phyloP scores from a whole-genome alignment of 2,888 invertebrate species.

The Antheraea assamensis region DNA sequence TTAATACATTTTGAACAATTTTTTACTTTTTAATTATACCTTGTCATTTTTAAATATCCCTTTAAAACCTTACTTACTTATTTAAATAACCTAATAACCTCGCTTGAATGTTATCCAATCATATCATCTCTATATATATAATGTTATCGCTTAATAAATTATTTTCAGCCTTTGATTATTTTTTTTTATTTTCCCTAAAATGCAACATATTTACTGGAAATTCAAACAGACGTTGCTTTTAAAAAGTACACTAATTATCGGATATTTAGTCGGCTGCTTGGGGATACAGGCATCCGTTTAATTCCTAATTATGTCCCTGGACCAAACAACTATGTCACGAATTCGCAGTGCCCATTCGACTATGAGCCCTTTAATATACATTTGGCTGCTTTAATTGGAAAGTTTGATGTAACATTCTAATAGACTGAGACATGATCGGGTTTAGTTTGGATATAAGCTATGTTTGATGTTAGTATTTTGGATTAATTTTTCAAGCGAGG shows the following conservation, averaged over 20 bases:
- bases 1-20: too few relatives aligned
- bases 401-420: constrained; percentile 24
- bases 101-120: too few relatives aligned
- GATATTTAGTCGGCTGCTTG: background rate
- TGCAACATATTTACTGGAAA: too few relatives aligned
- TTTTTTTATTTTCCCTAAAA: too few relatives aligned
- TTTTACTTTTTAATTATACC: too few relatives aligned
- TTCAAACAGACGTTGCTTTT: background rate
- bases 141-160: too few relatives aligned
- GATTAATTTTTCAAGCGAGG: background rate
- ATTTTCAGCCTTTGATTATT: too few relatives aligned
- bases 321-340: constrained; percentile 22
- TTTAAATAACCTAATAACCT: too few relatives aligned
- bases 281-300: background rate
- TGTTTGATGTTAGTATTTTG: background rate
- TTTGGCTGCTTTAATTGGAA: constrained; percentile 21
- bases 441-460: background rate
- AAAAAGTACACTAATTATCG: background rate
- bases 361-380: constrained; percentile 21
- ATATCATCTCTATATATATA: too few relatives aligned
- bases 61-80: too few relatives aligned
- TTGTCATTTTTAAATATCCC: too few relatives aligned
- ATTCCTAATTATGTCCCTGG: constrained; percentile 14
- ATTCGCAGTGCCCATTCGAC: constrained; percentile 21
- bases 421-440: constrained; percentile 9